Base-by-base conservation (phyloP, 1,140 invertebrate genomes). In the Temnothorax nylanderi region DNA sequence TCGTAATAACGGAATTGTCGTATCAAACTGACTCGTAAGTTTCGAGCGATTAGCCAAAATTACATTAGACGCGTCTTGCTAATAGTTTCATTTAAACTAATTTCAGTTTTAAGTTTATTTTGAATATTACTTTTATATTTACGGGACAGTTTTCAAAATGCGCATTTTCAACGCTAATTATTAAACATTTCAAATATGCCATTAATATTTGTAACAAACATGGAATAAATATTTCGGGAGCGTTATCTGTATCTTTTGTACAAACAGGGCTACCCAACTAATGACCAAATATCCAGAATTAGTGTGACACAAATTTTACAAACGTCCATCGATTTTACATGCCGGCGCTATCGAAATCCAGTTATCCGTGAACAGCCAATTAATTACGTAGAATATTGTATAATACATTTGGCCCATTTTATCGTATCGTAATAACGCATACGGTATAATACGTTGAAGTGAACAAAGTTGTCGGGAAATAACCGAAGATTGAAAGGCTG, bases 381-480 rank as follows among this genome's bases (percentile, higher is more conserved):
- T 86, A 86, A 86, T 86, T 86, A 86, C 65, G 56, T 62, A 72
- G 77, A 86, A 86, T 71, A 86, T 82, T 86, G 85, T 58, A 34
- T 69, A 47, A 80, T 71, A 54, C 54, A 75, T 84, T 84, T 69
- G 37, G 41, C 54, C 41, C 69, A 62, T 75, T 84, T 84, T 84
- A 84, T 84, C 69, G 26, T 5, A 75, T 54, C 26, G 69, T 84
- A 84, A 75, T 75, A 60, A 49, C 69, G 32, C 5, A 18, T 34
- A 34, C 16, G 34, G 8, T 60, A 18, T 60, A 74, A 84, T 37
- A 47, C 69, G 41, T 26, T 2, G 26, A 58, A 74, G 26, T 4
- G 67, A 60, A 56, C 65, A 32, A 71, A 69, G 18, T 41, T 76
- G 54, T 72, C 6, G 41, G 51, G 18, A 18, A 44, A 58, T 71